Conservation (phyloP, 1,140 invertebrate species). For the Drosophila aff. region DNA sequence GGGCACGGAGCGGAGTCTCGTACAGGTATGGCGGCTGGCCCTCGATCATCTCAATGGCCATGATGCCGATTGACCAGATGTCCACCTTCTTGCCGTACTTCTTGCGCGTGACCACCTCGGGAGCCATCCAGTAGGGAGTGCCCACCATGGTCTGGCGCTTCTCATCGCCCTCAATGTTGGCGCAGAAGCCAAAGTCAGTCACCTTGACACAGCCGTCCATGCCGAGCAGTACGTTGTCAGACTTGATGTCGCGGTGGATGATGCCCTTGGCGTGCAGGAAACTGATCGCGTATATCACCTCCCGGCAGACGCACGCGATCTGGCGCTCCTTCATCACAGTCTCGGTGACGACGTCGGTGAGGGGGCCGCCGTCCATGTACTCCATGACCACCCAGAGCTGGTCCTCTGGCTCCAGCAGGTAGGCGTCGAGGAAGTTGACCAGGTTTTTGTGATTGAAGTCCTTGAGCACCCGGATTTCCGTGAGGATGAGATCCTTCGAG, state of each 20-base stretch:
- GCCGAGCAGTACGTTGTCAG: slow-evolving; percentile 97
- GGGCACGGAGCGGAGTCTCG: slow-evolving; percentile 96
- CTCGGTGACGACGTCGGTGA: slow-evolving; percentile 99
- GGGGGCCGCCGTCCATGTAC: slow-evolving; percentile 96
- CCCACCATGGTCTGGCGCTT: slow-evolving; percentile 98
- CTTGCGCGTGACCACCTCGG: slow-evolving; percentile 94
- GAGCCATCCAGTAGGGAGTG: slow-evolving; percentile 95
- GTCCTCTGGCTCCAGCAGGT: slow-evolving; percentile 92
- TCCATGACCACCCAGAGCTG: slow-evolving; percentile 99
- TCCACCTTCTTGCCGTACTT: slow-evolving; percentile 97
- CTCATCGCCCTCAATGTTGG: slow-evolving; percentile 95
- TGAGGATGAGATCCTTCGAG: slow-evolving; percentile 97
- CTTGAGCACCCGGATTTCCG: slow-evolving; percentile 97
- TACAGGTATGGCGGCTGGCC: slow-evolving; percentile 98
- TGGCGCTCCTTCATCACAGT: slow-evolving; percentile 99
- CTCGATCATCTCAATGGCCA: slow-evolving; percentile 98
- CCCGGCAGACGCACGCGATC: slow-evolving; percentile 97
- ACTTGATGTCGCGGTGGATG: slow-evolving; percentile 97
- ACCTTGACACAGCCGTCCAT: slow-evolving; percentile 99
- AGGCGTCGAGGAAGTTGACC: slow-evolving; percentile 98
- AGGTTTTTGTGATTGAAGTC: slow-evolving; percentile 98
- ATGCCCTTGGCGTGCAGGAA: slow-evolving; percentile 97
- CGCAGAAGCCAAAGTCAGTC: slow-evolving; percentile 99
- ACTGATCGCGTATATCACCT: slow-evolving; percentile 96
- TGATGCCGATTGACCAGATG: slow-evolving; percentile 98